phyloP scores from a whole-genome alignment of 2,888 invertebrate species.

The Lycophotia porphyrea region DNA sequence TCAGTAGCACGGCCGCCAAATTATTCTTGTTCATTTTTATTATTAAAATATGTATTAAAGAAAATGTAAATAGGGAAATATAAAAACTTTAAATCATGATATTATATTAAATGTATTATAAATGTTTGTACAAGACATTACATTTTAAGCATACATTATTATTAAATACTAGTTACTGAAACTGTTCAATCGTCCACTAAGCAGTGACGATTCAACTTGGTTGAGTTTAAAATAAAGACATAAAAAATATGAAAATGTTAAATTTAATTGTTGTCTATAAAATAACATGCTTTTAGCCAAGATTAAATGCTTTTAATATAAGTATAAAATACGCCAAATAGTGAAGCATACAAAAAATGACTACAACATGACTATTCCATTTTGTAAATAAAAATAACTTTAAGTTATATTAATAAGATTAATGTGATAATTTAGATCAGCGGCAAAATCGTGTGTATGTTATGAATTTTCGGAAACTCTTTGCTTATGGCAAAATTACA shows the following conservation, averaged over 20 bases:
- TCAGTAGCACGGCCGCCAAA: slow-evolving; percentile 35
- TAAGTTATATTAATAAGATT: slow-evolving; percentile 65
- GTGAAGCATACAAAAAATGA: slow-evolving; percentile 33
- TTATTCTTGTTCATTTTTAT: slow-evolving; percentile 39
- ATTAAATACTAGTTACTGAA: slow-evolving; percentile 20
- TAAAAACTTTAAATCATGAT: slow-evolving; percentile 54
- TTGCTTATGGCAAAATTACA: slow-evolving; percentile 23
- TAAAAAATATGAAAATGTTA: slow-evolving; percentile 28
- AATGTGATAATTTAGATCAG: slow-evolving; percentile 71
- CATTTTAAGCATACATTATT: slow-evolving; percentile 10
- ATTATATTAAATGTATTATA: slow-evolving; percentile 37
- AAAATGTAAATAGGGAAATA: slow-evolving; percentile 59
- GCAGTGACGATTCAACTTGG: slow-evolving; percentile 33
- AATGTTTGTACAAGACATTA: slow-evolving; percentile 37
- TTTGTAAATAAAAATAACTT: slow-evolving; percentile 58
- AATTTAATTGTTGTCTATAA: slow-evolving; percentile 40
- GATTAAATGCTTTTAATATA: slow-evolving; percentile 60
- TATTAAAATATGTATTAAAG: slow-evolving; percentile 34
- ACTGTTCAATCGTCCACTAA: slow-evolving; percentile 42
- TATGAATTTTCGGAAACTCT: slow-evolving; percentile 43
- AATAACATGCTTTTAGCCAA: slow-evolving; percentile 49
- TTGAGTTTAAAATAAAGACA: slow-evolving; percentile 12
- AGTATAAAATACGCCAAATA: slow-evolving; percentile 59
- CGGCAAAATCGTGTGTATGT: slow-evolving; percentile 53
- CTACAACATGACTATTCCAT: slow-evolving; percentile 54